Evolutionary conservation across 2,113 vertebrate genomes (phyloP).

Genomic region (Callaeas wilsoni): DNA sequence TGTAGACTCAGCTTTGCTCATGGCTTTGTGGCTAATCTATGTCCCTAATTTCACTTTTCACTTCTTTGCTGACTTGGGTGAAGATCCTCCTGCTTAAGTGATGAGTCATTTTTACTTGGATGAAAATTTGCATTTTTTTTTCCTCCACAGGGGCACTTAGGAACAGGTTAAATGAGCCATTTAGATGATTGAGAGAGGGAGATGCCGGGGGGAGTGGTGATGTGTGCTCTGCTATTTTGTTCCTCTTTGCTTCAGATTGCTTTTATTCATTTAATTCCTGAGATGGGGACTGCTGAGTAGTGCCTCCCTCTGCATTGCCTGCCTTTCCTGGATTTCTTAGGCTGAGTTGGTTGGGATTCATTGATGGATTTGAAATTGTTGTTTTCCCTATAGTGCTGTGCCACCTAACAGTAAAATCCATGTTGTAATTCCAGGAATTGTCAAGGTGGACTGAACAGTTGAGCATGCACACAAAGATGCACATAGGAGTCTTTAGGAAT

Average conservation of each 20-base stretch:
- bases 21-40: background rate
- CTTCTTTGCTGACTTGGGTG: slow-evolving; percentile 22
- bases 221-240: background rate
- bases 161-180: slow-evolving; percentile 33
- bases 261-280: background rate
- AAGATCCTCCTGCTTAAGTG: background rate
- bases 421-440: background rate
- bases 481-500: background rate
- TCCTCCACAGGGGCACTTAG: background rate
- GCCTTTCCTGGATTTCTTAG: background rate
- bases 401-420: background rate
- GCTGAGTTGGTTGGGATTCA: background rate
- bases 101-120: slow-evolving; percentile 24
- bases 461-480: background rate
- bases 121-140: background rate
- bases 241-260: background rate
- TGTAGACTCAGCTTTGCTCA: background rate
- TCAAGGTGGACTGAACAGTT: background rate
- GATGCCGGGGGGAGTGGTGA: background rate
- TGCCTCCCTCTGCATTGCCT: background rate
- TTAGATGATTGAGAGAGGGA: background rate
- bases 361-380: background rate
- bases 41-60: background rate
- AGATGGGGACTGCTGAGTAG: background rate
- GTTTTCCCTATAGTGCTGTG: background rate